A percentile compares a stretch with the other conserved stretches of the same genome.
phyloP scores from a whole-genome alignment of 2,113 vertebrate species.

The rat (Rattus norvegicus) region DNA sequence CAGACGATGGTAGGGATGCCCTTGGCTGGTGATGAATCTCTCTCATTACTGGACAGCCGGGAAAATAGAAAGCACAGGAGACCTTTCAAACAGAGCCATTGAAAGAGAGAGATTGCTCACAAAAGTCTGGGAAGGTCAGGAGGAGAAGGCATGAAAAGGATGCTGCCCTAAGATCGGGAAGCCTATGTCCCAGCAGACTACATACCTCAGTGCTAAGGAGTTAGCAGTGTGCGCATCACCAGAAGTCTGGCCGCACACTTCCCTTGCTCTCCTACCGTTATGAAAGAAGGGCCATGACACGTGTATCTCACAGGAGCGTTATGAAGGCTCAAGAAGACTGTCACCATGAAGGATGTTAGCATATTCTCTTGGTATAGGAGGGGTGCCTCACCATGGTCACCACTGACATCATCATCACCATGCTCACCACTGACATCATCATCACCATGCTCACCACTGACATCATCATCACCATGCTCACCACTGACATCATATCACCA shows the following conservation, averaged over 20 bases:
- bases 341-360: background rate
- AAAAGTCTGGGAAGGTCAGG: background rate
- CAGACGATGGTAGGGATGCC: too few species aligned
- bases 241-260: accelerated
- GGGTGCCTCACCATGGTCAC: background rate
- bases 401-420: background rate
- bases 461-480: background rate
- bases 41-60: background rate
- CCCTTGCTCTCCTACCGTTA: background rate
- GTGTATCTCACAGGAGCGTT: background rate
- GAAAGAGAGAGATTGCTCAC: background rate
- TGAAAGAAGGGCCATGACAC: too few species aligned
- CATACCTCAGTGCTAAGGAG: background rate
- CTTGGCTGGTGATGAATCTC: background rate
- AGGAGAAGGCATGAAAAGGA: background rate
- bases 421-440: too few species aligned
- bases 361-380: background rate
- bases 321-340: background rate
- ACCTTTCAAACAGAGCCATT: background rate
- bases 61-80: too few species aligned
- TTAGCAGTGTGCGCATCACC: background rate
- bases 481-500: too few species aligned
- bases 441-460: background rate
- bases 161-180: background rate
- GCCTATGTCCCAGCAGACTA: background rate